A percentile compares a stretch with the other conserved stretches of the same genome.
Conservation (phyloP, 1,140 invertebrate species). For the Drosophila azteca region DNA sequence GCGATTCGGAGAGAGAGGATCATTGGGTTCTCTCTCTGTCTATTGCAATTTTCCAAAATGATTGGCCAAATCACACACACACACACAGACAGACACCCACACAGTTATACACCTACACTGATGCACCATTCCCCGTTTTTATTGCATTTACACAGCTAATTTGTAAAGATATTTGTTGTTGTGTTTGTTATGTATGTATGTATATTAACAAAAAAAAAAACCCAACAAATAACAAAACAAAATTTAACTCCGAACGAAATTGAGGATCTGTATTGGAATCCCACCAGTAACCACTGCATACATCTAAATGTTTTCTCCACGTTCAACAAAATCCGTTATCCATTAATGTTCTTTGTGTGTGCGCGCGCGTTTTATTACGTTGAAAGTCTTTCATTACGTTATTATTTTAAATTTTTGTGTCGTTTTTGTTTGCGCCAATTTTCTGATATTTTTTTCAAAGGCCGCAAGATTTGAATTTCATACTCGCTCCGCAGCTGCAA, state of each 20-base stretch:
- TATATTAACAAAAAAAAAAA: conserved; percentile 7
- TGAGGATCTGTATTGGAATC: too few species aligned
- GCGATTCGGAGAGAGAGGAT: too few species aligned
- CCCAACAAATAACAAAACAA: not conserved
- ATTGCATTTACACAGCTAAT: conserved; percentile 40
- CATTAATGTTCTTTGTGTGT: too few species aligned
- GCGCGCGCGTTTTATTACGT: too few species aligned
- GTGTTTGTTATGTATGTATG: conserved; percentile 2
- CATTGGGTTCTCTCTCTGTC: too few species aligned
- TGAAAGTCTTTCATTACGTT: not conserved
- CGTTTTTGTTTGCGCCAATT: not conserved
- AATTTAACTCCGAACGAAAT: not conserved
- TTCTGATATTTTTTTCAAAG: not conserved
- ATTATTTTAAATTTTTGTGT: not conserved
- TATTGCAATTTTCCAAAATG: too few species aligned
- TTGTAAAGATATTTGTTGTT: conserved; percentile 41
- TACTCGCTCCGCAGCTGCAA: not conserved
- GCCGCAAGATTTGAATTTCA: not conserved
- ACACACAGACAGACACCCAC: conserved; percentile 18
- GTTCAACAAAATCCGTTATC: too few species aligned
- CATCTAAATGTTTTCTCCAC: too few species aligned
- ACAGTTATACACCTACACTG: conserved; percentile 20
- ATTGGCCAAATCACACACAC: conserved; percentile 1
- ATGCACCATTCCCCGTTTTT: conserved; percentile 55
- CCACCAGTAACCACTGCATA: too few species aligned